phyloP scores from a whole-genome alignment of 2,888 invertebrate species.

The Adelphocoris suturalis region DNA sequence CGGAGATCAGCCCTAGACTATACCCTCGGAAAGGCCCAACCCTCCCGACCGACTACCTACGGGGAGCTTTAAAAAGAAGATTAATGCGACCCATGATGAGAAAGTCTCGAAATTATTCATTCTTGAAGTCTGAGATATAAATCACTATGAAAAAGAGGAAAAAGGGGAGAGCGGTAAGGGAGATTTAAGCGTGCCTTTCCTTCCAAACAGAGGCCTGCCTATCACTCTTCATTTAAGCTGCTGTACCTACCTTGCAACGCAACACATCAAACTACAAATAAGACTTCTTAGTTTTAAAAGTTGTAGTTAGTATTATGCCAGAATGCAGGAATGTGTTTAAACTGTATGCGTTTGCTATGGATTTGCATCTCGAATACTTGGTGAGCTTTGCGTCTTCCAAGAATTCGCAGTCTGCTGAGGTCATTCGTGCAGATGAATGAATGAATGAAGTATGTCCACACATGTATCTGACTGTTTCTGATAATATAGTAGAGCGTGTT shows the following conservation, averaged over 20 bases:
- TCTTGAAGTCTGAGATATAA: constrained; percentile 30
- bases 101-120: constrained; percentile 30
- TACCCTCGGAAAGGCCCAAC: not conserved
- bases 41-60: not conserved
- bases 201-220: constrained; percentile 1
- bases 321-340: too few relatives aligned
- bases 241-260: not conserved
- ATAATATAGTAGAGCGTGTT: too few relatives aligned
- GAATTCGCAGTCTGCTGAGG: too few relatives aligned
- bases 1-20: not conserved
- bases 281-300: too few relatives aligned
- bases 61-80: constrained; percentile 26
- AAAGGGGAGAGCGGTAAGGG: not conserved
- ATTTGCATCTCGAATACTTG: too few relatives aligned
- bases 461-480: too few relatives aligned
- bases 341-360: too few relatives aligned
- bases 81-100: constrained; percentile 24
- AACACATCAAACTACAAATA: too few relatives aligned
- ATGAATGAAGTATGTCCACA: too few relatives aligned
- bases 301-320: too few relatives aligned
- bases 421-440: too few relatives aligned
- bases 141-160: constrained; percentile 19
- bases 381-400: too few relatives aligned
- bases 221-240: constrained; percentile 11
- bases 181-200: constrained; percentile 26